A percentile compares a stretch with the other conserved stretches of the same genome.
These are phyloP conservation scores for Leucophenga maculata DNA, from an alignment of 2,888 invertebrate species.

Conservation along the genomic window DNA sequence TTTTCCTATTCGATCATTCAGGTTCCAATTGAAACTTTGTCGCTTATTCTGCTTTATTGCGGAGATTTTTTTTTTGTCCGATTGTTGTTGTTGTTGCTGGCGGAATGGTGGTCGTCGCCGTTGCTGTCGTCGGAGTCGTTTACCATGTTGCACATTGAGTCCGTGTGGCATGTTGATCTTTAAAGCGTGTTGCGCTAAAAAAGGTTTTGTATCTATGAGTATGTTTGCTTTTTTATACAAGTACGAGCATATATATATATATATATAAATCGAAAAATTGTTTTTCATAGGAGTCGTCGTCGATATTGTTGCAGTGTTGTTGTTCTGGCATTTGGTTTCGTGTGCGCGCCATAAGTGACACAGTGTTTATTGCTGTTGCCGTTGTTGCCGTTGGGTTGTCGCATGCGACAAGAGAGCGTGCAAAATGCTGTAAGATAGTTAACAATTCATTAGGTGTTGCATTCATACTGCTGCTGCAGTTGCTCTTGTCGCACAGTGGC, in stretches of 20 bases:
- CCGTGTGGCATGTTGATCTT: constrained; percentile 5
- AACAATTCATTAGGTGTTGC: constrained; percentile 68
- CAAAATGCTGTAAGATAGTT: constrained; percentile 57
- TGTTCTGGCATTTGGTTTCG: constrained; percentile 53
- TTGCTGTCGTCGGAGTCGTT: too few relatives aligned
- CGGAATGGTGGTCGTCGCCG: too few relatives aligned
- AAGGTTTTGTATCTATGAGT: background rate
- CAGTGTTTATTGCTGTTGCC: constrained; percentile 34
- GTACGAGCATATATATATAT: too few relatives aligned
- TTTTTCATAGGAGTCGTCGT: constrained; percentile 34
- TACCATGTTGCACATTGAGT: background rate
- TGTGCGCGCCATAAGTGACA: constrained; percentile 53
- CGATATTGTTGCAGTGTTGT: constrained; percentile 52
- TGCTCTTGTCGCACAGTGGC: constrained; percentile 38
- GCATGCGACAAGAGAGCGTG: constrained; percentile 39
- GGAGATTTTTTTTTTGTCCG: constrained; percentile 26
- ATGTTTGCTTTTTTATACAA: background rate
- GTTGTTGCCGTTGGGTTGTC: constrained; percentile 4
- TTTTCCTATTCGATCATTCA: constrained; percentile 31
- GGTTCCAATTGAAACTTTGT: too few relatives aligned
- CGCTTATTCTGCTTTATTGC: constrained; percentile 33
- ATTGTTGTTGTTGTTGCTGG: background rate
- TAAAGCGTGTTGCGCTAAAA: background rate
- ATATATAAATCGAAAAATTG: background rate
- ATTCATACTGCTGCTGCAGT: constrained; percentile 37